These are phyloP conservation scores for Anolis carolinensis DNA, from an alignment of 2,113 vertebrate genomes.

Conservation along the genomic window DNA sequence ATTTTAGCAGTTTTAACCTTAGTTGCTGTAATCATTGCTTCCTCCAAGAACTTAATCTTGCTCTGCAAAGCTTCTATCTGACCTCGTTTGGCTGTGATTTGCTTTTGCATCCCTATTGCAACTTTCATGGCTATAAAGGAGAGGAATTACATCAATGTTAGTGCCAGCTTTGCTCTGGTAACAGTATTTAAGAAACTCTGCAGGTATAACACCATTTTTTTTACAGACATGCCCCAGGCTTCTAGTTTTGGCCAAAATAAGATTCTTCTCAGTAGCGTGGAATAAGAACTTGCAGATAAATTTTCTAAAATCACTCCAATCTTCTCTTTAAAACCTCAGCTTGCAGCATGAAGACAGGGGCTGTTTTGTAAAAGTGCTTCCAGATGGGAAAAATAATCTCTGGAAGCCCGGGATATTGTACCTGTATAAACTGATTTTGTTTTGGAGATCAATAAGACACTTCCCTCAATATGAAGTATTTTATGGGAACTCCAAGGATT, in stretches of 20 bases:
- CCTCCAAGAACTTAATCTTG: constrained; percentile 85
- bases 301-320: too few relatives aligned
- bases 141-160: background rate
- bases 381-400: too few relatives aligned
- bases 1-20: constrained; percentile 71
- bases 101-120: constrained; percentile 85
- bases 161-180: background rate
- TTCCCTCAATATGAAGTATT: too few relatives aligned
- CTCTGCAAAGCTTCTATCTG: constrained; percentile 83
- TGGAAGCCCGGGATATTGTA: too few relatives aligned
- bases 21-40: constrained; percentile 73
- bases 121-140: constrained; percentile 79
- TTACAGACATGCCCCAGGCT: background rate
- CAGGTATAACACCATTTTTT: background rate
- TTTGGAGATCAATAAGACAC: too few relatives aligned
- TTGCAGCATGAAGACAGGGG: too few relatives aligned
- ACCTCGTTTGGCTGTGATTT: constrained; percentile 84
- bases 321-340: too few relatives aligned
- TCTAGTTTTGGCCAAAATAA: background rate
- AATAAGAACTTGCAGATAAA: too few relatives aligned
- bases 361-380: too few relatives aligned
- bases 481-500: too few relatives aligned
- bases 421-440: too few relatives aligned
- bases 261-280: background rate
- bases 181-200: background rate